phyloP scores from a whole-genome alignment of 1,140 invertebrate species.

The Drosophila melanogaster region Release_6_plus_ISO1_MT NC_004354.4:17404001-17404500 shows the following conservation, averaged over 20 bases:
- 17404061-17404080: too few relatives aligned
- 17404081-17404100: too few relatives aligned
- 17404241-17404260: conserved; percentile 64
- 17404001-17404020: too few relatives aligned
- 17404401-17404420: conserved; percentile 6
- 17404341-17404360: conserved; percentile 52
- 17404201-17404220: conserved; percentile 29
- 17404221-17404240: conserved; percentile 8
- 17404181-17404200: conserved; percentile 2
- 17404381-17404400: conserved; percentile 54
- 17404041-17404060: too few relatives aligned
- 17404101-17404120: background rate
- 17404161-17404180: background rate
- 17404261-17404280: conserved; percentile 65
- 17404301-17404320: conserved; percentile 67
- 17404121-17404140: background rate
- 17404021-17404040: too few relatives aligned
- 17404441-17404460: conserved; percentile 82
- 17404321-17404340: conserved; percentile 33
- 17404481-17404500: conserved; percentile 45
- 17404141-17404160: background rate
- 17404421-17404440: conserved; percentile 27
- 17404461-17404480: conserved; percentile 36
- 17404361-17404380: conserved; percentile 78
- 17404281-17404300: conserved; percentile 74